Conservation (phyloP, 2,797 vertebrate species). For the Anabas testudineus region DNA sequence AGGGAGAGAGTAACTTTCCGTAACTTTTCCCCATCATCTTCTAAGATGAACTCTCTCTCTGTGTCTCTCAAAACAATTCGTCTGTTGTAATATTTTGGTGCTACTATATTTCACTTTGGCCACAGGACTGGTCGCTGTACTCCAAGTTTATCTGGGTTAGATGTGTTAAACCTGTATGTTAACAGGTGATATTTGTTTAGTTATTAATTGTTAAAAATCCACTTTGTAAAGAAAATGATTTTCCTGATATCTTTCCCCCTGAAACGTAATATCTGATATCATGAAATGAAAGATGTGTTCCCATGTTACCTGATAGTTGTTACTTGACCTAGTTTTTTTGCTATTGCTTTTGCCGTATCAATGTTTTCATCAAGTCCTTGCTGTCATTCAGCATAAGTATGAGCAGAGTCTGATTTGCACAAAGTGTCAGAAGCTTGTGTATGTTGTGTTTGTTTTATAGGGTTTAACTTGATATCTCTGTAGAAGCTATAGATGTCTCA, state of each 20-base stretch:
- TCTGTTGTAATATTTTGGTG: slow-evolving; percentile 78
- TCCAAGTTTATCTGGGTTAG: slow-evolving; percentile 42
- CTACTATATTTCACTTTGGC: slow-evolving; percentile 72
- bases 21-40: slow-evolving; percentile 29
- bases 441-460: slow-evolving; percentile 37
- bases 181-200: slow-evolving; percentile 60
- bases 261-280: slow-evolving; percentile 56
- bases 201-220: slow-evolving; percentile 44
- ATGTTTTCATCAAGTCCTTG: slow-evolving; percentile 51
- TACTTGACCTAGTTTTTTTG: slow-evolving; percentile 64
- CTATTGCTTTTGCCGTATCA: slow-evolving; percentile 47
- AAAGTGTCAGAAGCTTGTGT: slow-evolving; percentile 55
- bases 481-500: slow-evolving; percentile 39
- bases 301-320: slow-evolving; percentile 63
- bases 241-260: slow-evolving; percentile 44
- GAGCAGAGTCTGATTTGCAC: slow-evolving; percentile 77
- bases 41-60: slow-evolving; percentile 34
- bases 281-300: slow-evolving; percentile 58
- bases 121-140: slow-evolving; percentile 68
- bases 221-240: slow-evolving; percentile 60
- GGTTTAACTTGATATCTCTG: slow-evolving; percentile 51
- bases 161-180: slow-evolving; percentile 44
- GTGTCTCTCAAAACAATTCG: slow-evolving; percentile 36
- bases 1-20: slow-evolving; percentile 40
- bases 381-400: slow-evolving; percentile 56